Percentiles rank a stretch among this genome's conserved stretches.
These are phyloP conservation scores for human DNA, from an alignment of 2,113 vertebrate genomes.

Conservation along the genomic window GRCh38 chr1:165666001-165666500, in stretches of 20 bases:
- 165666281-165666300: neutral
- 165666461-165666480: neutral
- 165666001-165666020: neutral
- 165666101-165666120: neutral
- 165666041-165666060: neutral
- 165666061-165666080: neutral
- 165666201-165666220: neutral
- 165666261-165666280: neutral
- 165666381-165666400: too few relatives aligned
- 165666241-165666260: fast-evolving
- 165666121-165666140: neutral
- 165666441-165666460: too few relatives aligned
- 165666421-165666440: neutral
- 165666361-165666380: neutral
- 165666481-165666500: neutral
- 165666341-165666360: neutral
- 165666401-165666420: neutral
- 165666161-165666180: fast-evolving
- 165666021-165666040: neutral
- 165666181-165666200: neutral
- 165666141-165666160: neutral
- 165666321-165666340: neutral
- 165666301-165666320: neutral
- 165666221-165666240: fast-evolving
- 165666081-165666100: neutral